Conservation (phyloP, 2,113 vertebrate genomes). For the Etheostoma spectabile region DNA sequence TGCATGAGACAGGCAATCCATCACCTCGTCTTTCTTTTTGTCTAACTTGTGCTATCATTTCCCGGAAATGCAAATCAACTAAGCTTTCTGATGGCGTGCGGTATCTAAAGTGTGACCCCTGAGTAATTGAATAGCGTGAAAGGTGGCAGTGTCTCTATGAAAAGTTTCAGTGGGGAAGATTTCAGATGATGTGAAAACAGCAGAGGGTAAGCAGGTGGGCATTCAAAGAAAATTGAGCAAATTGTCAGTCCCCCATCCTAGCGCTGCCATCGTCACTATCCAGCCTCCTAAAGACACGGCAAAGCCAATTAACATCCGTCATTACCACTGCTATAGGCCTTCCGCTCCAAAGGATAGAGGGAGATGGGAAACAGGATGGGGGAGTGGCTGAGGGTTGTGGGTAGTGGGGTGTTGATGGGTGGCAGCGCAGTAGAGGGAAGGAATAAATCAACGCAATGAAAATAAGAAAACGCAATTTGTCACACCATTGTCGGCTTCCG, state of each 20-base stretch:
- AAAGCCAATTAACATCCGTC: slow-evolving; percentile 68
- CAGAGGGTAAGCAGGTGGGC: slow-evolving; percentile 26
- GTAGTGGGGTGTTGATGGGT: slow-evolving; percentile 26
- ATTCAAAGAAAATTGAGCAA: slow-evolving; percentile 29
- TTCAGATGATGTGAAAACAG: slow-evolving; percentile 35
- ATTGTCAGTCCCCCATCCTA: neutral
- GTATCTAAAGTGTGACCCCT: slow-evolving; percentile 34
- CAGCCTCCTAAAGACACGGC: slow-evolving; percentile 55
- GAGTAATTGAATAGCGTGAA: slow-evolving; percentile 37
- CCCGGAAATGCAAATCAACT: slow-evolving; percentile 40
- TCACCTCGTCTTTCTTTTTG: slow-evolving; percentile 28
- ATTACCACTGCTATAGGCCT: slow-evolving; percentile 43
- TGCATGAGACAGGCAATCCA: slow-evolving; percentile 21
- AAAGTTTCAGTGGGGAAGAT: slow-evolving; percentile 27
- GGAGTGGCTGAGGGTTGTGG: slow-evolving; percentile 44
- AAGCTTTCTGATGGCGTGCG: neutral
- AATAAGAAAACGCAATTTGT: slow-evolving; percentile 78
- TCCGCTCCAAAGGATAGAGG: slow-evolving; percentile 33
- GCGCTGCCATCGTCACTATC: slow-evolving; percentile 13
- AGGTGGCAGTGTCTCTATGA: slow-evolving; percentile 9
- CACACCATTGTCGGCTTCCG: slow-evolving; percentile 62
- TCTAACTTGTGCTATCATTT: slow-evolving; percentile 4
- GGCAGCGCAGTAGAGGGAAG: slow-evolving; percentile 43
- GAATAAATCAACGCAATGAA: slow-evolving; percentile 73
- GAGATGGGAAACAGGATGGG: slow-evolving; percentile 49